Evolutionary conservation across 2,888 invertebrate species (phyloP).

Genomic region (Melieria picta): DNA sequence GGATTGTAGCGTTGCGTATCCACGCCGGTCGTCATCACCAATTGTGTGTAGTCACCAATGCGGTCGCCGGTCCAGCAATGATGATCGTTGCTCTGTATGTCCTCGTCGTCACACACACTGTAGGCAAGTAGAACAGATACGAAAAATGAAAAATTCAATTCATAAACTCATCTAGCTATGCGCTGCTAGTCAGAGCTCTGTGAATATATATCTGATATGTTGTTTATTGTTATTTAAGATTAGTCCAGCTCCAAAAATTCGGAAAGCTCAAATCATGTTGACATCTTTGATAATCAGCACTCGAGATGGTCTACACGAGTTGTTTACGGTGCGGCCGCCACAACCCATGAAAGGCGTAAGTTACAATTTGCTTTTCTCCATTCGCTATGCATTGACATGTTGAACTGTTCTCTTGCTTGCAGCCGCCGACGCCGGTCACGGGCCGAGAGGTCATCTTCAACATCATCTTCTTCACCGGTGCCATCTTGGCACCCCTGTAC

Average conservation of each 20-base stretch:
- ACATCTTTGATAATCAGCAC: constrained; percentile 31
- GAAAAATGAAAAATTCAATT: constrained; percentile 1
- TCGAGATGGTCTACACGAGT: constrained; percentile 28
- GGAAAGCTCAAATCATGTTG: constrained; percentile 38
- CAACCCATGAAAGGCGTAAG: constrained; percentile 35
- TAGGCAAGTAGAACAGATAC: constrained; percentile 7
- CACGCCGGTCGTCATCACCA: constrained; percentile 59
- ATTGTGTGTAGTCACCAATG: constrained; percentile 63
- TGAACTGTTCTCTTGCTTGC: not conserved
- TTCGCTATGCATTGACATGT: not conserved
- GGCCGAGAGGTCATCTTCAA: constrained; percentile 43
- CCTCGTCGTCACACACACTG: constrained; percentile 64
- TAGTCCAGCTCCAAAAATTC: not conserved
- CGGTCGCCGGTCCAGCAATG: constrained; percentile 66
- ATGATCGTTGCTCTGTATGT: constrained; percentile 60
- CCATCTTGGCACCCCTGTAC: constrained; percentile 54
- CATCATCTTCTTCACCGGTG: constrained; percentile 51
- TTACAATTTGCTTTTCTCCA: too few relatives aligned
- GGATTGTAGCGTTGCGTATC: constrained; percentile 66
- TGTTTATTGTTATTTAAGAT: constrained; percentile 3
- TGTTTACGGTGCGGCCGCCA: constrained; percentile 28
- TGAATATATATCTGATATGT: not conserved
- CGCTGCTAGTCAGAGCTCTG: too few relatives aligned
- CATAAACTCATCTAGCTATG: not conserved
- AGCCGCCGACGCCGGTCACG: constrained; percentile 43